These are phyloP conservation scores for Stenodera caucasica DNA, from an alignment of 2,888 invertebrate genomes.

Conservation along the genomic window DNA sequence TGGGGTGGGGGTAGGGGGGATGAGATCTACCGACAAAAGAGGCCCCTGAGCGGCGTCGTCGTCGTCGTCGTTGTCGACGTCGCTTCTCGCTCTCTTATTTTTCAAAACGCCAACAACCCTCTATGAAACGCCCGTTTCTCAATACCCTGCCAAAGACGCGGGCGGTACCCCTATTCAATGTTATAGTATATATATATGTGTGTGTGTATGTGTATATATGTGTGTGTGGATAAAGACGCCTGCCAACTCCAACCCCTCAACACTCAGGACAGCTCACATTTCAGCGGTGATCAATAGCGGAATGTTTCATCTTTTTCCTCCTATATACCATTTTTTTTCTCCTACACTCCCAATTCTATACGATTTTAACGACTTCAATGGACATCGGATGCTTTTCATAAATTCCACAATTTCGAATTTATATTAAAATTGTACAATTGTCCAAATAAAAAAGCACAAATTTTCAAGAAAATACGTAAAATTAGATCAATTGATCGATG, in stretches of 20 bases:
- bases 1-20: neutral
- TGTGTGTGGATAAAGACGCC: slow-evolving; percentile 8
- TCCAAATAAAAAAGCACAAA: neutral
- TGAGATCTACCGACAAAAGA: slow-evolving; percentile 1
- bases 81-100: slow-evolving; percentile 2
- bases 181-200: neutral
- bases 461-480: neutral
- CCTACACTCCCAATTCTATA: no score
- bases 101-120: slow-evolving; percentile 6
- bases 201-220: neutral
- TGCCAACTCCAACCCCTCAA: slow-evolving; percentile 9
- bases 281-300: slow-evolving; percentile 5
- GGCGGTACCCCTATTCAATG: slow-evolving; percentile 9
- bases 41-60: slow-evolving; percentile 4
- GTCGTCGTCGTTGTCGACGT: neutral
- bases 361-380: no score
- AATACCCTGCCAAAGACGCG: slow-evolving; percentile 7
- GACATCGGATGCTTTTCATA: neutral
- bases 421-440: neutral
- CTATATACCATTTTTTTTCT: no score
- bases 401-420: neutral
- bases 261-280: slow-evolving; percentile 8
- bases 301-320: neutral
- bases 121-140: slow-evolving; percentile 5
- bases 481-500: no score